Base-by-base conservation (phyloP, 2,113 vertebrate genomes). In the Ictalurus furcatus region DNA sequence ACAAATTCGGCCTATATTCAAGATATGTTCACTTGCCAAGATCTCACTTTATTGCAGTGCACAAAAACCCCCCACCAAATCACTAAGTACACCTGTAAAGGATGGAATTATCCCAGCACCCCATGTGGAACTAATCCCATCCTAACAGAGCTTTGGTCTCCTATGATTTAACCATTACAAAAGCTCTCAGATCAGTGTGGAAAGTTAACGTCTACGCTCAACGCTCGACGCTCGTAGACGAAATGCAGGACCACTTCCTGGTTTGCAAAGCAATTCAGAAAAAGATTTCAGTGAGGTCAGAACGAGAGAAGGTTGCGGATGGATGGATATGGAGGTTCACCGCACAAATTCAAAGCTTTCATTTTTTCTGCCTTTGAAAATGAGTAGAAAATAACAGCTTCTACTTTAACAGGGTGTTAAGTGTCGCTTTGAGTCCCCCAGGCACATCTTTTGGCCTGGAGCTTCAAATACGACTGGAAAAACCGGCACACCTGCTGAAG, bases 21-120 rank as follows among this genome's bases (percentile, higher is more conserved):
- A 80, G 28, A 56, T 16, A 28, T 79, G 19, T n/a, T n/a, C 28
- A 67, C n/a, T 61, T 25, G 19, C 21, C 4, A 61, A 23, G 59
- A 67, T 67, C 11, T 58, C 56, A 17, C 8, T 61, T 23, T 61
- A 52, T 25, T 61, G 34, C 71, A 40, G 25, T n/a, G 25, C 19
- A 44, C 1, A 30, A 56, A 80, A 7, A 12, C 23, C 74, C 4
- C 6, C 52, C n/a, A 61, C 21, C 58, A 28, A 84, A 63, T 84
- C 81, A 40, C 58, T 63, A 63, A 84, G 58, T 40, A 63, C 81
- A 84, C 58, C 81, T 82, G 79, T 82, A 82, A 82, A 82, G 79
- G 79, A 82, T 23, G n/a, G n/a, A 82, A 14, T 82, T 82, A 82
- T 82, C 79, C 52, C 79, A 30, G 54, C 52, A 1, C 79, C 79